Percentiles rank a stretch among this genome's conserved stretches.
phyloP scores from a whole-genome alignment of 2,888 invertebrate genomes.

The Agrochola lota region DNA sequence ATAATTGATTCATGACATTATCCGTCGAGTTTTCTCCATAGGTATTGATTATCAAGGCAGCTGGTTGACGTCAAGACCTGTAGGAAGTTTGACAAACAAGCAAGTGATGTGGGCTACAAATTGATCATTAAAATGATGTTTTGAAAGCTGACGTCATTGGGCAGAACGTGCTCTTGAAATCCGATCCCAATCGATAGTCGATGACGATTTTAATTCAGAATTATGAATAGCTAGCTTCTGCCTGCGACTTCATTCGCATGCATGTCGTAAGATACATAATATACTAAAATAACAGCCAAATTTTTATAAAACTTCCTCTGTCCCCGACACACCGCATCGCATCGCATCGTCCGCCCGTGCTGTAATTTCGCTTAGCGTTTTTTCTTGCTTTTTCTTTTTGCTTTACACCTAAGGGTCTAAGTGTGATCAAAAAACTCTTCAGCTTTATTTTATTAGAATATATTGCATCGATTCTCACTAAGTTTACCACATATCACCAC shows the following conservation, averaged over 20 bases:
- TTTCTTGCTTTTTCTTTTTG: too few species aligned
- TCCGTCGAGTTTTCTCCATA: background rate
- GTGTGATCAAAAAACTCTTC: background rate
- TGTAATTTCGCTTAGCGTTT: background rate
- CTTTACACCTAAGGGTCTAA: too few species aligned
- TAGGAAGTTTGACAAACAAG: constrained; percentile 42
- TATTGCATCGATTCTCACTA: background rate
- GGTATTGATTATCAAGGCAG: constrained; percentile 8
- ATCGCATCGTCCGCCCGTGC: background rate
- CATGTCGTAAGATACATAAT: background rate
- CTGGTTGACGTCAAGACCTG: constrained; percentile 24
- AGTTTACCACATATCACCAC: background rate
- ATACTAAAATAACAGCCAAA: background rate
- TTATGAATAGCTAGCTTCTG: background rate
- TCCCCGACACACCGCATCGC: background rate
- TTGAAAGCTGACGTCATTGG: constrained; percentile 10
- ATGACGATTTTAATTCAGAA: constrained; percentile 25
- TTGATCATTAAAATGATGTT: constrained; percentile 41
- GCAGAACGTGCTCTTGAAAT: constrained; percentile 19
- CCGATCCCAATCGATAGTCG: constrained; percentile 2
- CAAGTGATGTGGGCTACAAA: constrained; percentile 26
- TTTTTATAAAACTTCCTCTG: background rate
- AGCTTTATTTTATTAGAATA: background rate
- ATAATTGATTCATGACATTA: background rate
- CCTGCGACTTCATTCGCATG: background rate